Evolutionary conservation across 1,140 invertebrate genomes (phyloP).

Genomic region (Trypoxylus dichotomus): DNA sequence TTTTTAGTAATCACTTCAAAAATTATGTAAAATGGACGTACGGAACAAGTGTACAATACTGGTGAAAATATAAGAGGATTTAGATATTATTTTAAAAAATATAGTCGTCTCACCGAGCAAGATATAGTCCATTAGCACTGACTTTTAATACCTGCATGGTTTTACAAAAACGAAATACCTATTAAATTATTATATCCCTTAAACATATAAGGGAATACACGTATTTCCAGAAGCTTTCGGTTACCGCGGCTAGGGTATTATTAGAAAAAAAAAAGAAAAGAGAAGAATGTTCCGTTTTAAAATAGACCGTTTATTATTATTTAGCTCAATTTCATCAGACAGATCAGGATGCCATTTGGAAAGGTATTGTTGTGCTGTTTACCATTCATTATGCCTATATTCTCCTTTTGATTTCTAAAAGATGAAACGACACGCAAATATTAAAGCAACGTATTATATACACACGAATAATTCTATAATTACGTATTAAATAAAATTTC

Average conservation of each 20-base stretch:
- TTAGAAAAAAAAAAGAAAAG: background rate
- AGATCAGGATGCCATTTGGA: background rate
- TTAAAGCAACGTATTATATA: background rate
- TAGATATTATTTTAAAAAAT: conserved; percentile 10
- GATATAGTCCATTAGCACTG: background rate
- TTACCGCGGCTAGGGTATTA: background rate
- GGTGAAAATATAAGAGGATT: background rate
- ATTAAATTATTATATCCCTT: conserved; percentile 1
- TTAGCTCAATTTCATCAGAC: background rate
- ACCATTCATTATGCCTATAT: background rate
- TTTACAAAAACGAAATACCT: background rate
- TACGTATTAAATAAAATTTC: conserved; percentile 11
- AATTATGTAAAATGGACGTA: background rate
- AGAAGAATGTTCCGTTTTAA: background rate
- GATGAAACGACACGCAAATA: conserved; percentile 4
- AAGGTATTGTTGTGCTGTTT: background rate
- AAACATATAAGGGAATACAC: background rate
- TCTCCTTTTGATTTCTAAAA: background rate
- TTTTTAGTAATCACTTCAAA: background rate
- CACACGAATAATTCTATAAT: conserved; percentile 14
- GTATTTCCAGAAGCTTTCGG: background rate
- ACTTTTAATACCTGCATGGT: background rate
- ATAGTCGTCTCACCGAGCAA: background rate
- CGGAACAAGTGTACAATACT: background rate
- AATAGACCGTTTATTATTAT: background rate